A percentile compares a stretch with the other conserved stretches of the same genome.
Conservation (phyloP, 2,113 vertebrate genomes). For the Poeciliopsis occidentalis region DNA sequence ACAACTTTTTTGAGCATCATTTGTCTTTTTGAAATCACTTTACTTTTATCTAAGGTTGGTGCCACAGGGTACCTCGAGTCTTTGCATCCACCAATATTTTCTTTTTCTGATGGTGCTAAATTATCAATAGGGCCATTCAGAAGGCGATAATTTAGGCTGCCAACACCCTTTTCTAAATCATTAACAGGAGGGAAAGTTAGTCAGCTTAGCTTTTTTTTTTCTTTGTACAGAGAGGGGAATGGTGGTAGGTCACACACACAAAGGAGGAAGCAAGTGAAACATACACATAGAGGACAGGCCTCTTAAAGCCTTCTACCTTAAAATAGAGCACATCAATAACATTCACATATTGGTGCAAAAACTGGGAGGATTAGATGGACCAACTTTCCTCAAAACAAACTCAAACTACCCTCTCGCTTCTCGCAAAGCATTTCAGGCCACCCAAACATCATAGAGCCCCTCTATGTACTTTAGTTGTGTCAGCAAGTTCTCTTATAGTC, state of each 20-base stretch:
- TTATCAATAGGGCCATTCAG: conserved; percentile 69
- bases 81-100: not conserved
- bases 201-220: conserved; percentile 44
- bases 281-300: conserved; percentile 9
- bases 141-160: conserved; percentile 65
- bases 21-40: too few relatives aligned
- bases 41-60: not conserved
- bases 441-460: conserved; percentile 66
- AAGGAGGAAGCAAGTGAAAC: not conserved
- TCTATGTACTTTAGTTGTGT: conserved; percentile 42
- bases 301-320: conserved; percentile 63
- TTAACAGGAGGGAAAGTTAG: conserved; percentile 61
- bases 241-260: conserved; percentile 32
- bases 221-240: conserved; percentile 43
- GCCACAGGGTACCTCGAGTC: not conserved
- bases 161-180: conserved; percentile 70
- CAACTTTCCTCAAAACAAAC: conserved; percentile 58
- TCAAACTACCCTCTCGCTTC: conserved; percentile 48
- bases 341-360: conserved; percentile 68
- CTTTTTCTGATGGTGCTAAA: not conserved
- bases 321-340: conserved; percentile 76
- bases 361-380: conserved; percentile 63
- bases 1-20: too few relatives aligned
- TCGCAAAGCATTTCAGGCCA: conserved; percentile 56
- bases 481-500: conserved; percentile 54